Evolutionary conservation across 2,113 vertebrate species (phyloP).

Genomic region (Atrichornis clamosus): DNA sequence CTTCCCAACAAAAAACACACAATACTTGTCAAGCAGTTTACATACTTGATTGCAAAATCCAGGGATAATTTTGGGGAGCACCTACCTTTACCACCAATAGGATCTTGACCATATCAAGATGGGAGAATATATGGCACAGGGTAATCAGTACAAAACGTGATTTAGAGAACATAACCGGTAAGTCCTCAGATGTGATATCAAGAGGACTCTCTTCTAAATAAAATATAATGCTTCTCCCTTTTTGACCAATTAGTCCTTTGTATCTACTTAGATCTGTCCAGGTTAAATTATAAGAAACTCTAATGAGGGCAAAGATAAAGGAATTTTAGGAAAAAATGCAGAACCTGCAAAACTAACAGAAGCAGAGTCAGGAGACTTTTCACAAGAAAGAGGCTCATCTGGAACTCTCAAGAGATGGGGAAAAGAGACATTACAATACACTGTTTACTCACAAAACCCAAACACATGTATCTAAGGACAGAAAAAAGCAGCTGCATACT

Average conservation of each 20-base stretch:
- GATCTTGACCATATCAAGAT: neutral
- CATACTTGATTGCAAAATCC: neutral
- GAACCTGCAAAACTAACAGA: neutral
- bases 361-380: neutral
- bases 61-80: neutral
- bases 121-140: neutral
- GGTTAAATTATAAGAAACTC: neutral
- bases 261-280: neutral
- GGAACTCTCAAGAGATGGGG: neutral
- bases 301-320: neutral
- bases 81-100: neutral
- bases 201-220: neutral
- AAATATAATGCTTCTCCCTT: neutral
- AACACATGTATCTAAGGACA: accelerated
- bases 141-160: neutral
- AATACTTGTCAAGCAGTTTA: neutral
- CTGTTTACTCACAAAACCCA: neutral
- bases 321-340: neutral
- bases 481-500: neutral
- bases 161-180: neutral
- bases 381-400: neutral
- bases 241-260: neutral
- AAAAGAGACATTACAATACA: neutral
- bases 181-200: neutral
- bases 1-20: neutral